phyloP scores from a whole-genome alignment of 1,140 invertebrate species.

The Cheumatopsyche charites region DNA sequence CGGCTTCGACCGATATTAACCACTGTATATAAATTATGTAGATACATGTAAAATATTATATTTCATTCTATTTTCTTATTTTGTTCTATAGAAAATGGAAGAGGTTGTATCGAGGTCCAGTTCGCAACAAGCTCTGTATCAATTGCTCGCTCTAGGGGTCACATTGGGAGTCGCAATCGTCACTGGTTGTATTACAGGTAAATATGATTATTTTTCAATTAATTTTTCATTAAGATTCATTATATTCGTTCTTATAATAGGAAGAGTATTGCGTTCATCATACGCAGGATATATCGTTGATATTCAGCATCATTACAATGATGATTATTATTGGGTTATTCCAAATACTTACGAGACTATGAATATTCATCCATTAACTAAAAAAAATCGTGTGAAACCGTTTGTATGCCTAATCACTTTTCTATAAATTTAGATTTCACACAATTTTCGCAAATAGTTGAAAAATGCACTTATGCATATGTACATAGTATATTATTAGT shows the following conservation, averaged over 20 bases:
- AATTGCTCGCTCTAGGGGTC: slow-evolving; percentile 73
- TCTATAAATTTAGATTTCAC: background rate
- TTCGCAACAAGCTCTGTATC: slow-evolving; percentile 76
- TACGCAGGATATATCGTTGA: slow-evolving; percentile 20
- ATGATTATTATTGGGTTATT: slow-evolving; percentile 45
- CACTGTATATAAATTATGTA: background rate
- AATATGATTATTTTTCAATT: background rate
- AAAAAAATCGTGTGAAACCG: slow-evolving; percentile 3
- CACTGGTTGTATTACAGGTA: slow-evolving; percentile 83
- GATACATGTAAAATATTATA: slow-evolving; percentile 21
- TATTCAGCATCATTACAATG: slow-evolving; percentile 35
- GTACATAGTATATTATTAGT: too few relatives aligned
- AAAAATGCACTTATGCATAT: background rate
- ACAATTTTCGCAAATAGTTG: background rate
- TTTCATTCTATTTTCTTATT: background rate
- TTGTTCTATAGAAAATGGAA: slow-evolving; percentile 53
- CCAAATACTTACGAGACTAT: slow-evolving; percentile 30
- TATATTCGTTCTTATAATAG: background rate
- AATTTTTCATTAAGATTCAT: background rate
- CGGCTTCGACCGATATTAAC: too few relatives aligned
- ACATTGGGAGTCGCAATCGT: slow-evolving; percentile 75
- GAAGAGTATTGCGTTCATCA: slow-evolving; percentile 7
- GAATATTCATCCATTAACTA: background rate
- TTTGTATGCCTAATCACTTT: slow-evolving; percentile 25
- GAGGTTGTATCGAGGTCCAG: slow-evolving; percentile 63